Conservation (phyloP, 2,888 invertebrate species). For the Harmothoe impar region DNA sequence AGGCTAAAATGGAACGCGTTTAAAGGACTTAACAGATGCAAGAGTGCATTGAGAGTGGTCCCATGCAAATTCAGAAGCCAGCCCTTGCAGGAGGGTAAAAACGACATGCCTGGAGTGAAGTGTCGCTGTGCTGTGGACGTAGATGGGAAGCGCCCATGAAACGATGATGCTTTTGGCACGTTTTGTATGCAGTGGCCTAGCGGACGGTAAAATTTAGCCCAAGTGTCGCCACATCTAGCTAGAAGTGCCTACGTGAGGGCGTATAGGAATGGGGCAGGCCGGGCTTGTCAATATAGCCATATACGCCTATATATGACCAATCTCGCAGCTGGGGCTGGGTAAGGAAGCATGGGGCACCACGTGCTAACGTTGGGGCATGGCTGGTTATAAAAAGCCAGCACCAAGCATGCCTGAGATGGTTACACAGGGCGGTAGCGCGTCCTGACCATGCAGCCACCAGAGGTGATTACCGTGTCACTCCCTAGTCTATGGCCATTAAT, state of each 20-base stretch:
- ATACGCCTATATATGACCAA: slow-evolving; percentile 2
- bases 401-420: background rate
- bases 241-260: slow-evolving; percentile 30
- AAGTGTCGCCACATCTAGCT: slow-evolving; percentile 21
- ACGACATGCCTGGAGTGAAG: background rate
- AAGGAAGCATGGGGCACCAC: background rate
- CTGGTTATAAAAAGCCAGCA: background rate
- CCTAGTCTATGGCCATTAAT: background rate
- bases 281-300: slow-evolving; percentile 8
- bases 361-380: background rate
- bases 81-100: background rate
- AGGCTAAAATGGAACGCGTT: background rate
- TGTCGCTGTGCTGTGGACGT: background rate
- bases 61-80: background rate
- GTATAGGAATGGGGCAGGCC: slow-evolving; percentile 39
- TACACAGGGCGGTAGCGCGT: background rate
- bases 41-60: background rate
- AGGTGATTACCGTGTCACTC: background rate
- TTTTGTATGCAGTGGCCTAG: slow-evolving; percentile 48
- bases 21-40: background rate
- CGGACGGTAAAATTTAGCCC: slow-evolving; percentile 16
- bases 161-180: slow-evolving; percentile 43
- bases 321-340: slow-evolving; percentile 19
- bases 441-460: background rate
- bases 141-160: background rate